Conservation (phyloP, 2,113 vertebrate species). For the Herpetotheres cachinnans region DNA sequence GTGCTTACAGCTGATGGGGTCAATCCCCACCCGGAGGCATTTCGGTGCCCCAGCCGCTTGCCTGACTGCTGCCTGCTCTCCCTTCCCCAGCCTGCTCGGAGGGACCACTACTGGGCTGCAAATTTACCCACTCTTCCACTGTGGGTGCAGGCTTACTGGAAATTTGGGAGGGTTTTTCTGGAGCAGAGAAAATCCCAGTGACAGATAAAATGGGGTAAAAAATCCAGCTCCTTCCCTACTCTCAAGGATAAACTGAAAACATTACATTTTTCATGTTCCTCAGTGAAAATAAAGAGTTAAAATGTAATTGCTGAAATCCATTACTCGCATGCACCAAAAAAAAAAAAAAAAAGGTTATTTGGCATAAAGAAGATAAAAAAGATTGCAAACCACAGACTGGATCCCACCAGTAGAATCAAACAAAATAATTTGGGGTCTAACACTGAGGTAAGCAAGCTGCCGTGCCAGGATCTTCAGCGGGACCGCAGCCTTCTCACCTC, state of each 20-base stretch:
- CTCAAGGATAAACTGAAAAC: neutral
- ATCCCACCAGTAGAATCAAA: neutral
- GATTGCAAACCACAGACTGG: neutral
- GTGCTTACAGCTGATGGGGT: neutral
- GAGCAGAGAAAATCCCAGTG: neutral
- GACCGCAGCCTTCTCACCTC: neutral
- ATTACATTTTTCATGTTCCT: neutral
- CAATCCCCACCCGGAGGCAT: neutral
- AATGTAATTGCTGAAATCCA: neutral
- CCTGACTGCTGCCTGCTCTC: rapidly evolving
- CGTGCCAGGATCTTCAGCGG: no score
- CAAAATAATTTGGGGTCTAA: neutral
- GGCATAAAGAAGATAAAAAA: neutral
- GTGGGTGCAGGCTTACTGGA: neutral
- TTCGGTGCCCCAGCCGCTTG: neutral
- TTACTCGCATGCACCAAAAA: rapidly evolving
- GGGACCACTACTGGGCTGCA: neutral
- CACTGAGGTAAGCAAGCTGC: rapidly evolving
- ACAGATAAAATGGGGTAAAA: neutral
- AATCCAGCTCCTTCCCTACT: neutral
- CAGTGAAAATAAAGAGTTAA: neutral
- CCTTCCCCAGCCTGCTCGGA: neutral
- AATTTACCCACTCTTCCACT: neutral
- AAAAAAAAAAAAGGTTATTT: neutral
- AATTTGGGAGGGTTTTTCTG: neutral